phyloP scores from a whole-genome alignment of 2,797 vertebrate species.

The Oreochromis grahami region DNA sequence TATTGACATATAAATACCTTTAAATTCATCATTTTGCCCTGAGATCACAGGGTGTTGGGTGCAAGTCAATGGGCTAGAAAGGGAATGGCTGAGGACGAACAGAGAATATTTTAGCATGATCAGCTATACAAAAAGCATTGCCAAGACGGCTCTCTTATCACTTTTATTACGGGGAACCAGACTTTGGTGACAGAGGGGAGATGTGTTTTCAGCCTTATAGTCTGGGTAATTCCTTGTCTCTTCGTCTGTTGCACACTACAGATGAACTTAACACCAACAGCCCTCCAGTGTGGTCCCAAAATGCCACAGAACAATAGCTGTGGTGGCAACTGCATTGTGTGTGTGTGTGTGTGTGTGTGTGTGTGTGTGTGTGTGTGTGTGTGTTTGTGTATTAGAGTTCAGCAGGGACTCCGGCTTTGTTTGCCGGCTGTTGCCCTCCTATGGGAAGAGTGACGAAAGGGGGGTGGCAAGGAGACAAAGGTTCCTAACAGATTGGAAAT shows the following conservation, averaged over 20 bases:
- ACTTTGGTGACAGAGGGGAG: conserved; percentile 7
- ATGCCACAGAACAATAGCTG: conserved; percentile 39
- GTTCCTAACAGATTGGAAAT: conserved; percentile 36
- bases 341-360: neutral
- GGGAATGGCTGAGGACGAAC: neutral
- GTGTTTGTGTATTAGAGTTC: neutral
- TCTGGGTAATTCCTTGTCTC: conserved; percentile 10
- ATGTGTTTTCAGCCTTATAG: neutral
- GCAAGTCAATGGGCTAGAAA: neutral
- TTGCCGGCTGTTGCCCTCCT: conserved; percentile 17
- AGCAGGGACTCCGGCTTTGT: conserved; percentile 35
- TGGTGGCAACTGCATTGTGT: neutral
- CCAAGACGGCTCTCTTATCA: neutral
- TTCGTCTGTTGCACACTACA: conserved; percentile 3
- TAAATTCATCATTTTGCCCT: neutral
- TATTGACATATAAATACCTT: neutral
- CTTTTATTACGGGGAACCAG: conserved; percentile 5
- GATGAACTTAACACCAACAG: conserved; percentile 33
- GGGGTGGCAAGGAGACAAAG: conserved; percentile 42
- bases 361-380: neutral
- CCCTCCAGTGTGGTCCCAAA: conserved; percentile 14
- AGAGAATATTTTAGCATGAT: neutral
- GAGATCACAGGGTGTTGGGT: neutral
- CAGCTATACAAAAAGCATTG: neutral
- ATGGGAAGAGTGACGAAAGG: neutral